phyloP scores from a whole-genome alignment of 2,113 vertebrate genomes.

The Cheilinus undulatus region DNA sequence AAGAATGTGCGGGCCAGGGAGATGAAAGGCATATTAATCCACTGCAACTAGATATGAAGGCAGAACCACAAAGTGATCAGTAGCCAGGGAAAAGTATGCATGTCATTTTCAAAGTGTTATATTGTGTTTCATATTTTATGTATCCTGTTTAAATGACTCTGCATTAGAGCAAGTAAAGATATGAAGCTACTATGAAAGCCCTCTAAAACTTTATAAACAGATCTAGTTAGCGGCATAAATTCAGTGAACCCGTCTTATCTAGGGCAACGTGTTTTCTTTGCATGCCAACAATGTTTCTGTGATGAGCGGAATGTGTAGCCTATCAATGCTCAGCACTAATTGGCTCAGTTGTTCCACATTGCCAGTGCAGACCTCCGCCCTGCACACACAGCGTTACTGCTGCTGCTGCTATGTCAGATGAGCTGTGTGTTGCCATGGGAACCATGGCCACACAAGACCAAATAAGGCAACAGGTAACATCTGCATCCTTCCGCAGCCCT shows the following conservation, averaged over 20 bases:
- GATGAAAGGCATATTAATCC: slow-evolving; percentile 83
- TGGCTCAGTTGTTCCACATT: slow-evolving; percentile 63
- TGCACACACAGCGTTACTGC: slow-evolving; percentile 46
- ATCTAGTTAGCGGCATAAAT: neutral
- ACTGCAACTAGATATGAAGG: slow-evolving; percentile 57
- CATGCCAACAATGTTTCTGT: neutral
- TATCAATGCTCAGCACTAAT: slow-evolving; percentile 48
- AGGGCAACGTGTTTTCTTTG: slow-evolving; percentile 13
- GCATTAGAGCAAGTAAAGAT: neutral
- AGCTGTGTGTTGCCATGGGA: slow-evolving; percentile 81
- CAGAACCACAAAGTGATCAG: slow-evolving; percentile 43
- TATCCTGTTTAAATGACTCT: neutral
- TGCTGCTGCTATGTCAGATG: slow-evolving; percentile 63
- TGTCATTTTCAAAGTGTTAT: neutral
- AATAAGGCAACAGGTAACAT: slow-evolving; percentile 78
- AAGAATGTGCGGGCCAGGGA: slow-evolving; percentile 79
- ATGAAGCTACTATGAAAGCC: neutral
- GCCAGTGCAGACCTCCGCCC: slow-evolving; percentile 60
- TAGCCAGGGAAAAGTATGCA: neutral
- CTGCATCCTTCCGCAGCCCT: slow-evolving; percentile 66
- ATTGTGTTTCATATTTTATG: neutral
- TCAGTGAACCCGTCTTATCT: neutral
- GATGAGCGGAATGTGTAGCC: slow-evolving; percentile 33
- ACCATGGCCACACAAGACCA: slow-evolving; percentile 74
- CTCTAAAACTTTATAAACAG: neutral